phyloP scores from a whole-genome alignment of 1,140 invertebrate species.

The Idris sp. region DNA sequence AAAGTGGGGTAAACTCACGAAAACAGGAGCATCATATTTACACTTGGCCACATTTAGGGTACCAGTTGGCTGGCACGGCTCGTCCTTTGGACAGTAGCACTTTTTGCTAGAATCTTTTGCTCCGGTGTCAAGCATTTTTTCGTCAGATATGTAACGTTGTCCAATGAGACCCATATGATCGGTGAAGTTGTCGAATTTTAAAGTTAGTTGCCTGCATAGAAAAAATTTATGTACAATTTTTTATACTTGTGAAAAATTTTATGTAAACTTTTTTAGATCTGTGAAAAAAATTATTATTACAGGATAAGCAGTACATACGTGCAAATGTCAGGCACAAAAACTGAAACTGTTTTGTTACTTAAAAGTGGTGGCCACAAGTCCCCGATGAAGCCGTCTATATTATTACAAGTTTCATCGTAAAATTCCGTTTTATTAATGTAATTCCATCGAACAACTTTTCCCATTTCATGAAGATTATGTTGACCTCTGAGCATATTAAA shows the following conservation, averaged over 20 bases:
- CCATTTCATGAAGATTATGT: slow-evolving; percentile 81
- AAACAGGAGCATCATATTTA: slow-evolving; percentile 86
- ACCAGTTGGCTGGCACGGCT: slow-evolving; percentile 79
- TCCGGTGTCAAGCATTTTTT: slow-evolving; percentile 84
- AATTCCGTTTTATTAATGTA: slow-evolving; percentile 76
- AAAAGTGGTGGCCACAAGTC: slow-evolving; percentile 86
- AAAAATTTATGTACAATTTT: background rate
- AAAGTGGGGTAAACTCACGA: slow-evolving; percentile 92
- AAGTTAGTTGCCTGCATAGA: slow-evolving; percentile 26
- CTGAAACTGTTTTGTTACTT: slow-evolving; percentile 78
- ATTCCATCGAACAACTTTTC: slow-evolving; percentile 84
- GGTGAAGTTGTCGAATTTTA: slow-evolving; percentile 59
- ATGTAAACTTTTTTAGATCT: slow-evolving; percentile 1
- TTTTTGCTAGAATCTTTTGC: slow-evolving; percentile 80
- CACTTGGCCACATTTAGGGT: slow-evolving; percentile 84
- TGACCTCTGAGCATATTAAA: slow-evolving; percentile 86
- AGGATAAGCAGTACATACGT: slow-evolving; percentile 72
- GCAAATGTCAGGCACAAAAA: slow-evolving; percentile 87
- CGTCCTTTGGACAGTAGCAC: slow-evolving; percentile 78
- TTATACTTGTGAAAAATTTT: background rate
- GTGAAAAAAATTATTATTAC: slow-evolving; percentile 8
- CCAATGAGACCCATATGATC: slow-evolving; percentile 79
- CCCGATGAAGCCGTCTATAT: slow-evolving; percentile 84
- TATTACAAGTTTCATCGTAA: slow-evolving; percentile 80
- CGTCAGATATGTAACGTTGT: slow-evolving; percentile 80